Evolutionary conservation across 2,113 vertebrate species (phyloP), one percentile per base, ranked within the genome.

Genomic region (Piaya cayana): DNA sequence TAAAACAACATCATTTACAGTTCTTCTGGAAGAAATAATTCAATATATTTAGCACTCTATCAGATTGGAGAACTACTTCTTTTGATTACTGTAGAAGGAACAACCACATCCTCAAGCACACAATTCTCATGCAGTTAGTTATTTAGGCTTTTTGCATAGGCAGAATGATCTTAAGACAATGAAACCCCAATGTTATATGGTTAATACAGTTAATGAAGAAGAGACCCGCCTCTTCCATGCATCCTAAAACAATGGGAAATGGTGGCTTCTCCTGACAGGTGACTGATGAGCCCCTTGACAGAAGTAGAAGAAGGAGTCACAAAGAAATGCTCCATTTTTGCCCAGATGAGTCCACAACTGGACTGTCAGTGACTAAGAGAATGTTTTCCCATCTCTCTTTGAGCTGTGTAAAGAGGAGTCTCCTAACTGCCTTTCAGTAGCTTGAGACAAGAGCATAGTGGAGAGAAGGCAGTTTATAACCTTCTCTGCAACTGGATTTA

Each of bases 101-200:
- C 39, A 92, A 87, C 7, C 89, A 88, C 87, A 92, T 76, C 58
- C 37, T 91, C 52, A 65, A 84, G 58, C 77, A 65, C 80, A 94
- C 80, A 58, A 42, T 75, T 94, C 60, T 78, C 80, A 67, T 2
- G 3, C 62, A 62, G 82, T 79, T 87, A 79, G 60, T 82, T 68
- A 60, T 34, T 86, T 64, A 7, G n/a, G 15, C 4, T 88, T 56
- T 91, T 78, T 87, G 21, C 43, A 82, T 4, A 67, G 22, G 42
- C 39, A 47, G 75, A 81, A 36, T 43, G 16, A 60, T 90, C 36
- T 68, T 23, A 67, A 83, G 69, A 55, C 60, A 75, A 43, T 25
- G 27, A 72, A 75, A 81, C 82, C 86, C 25, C 25, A 32, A 64
- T 32, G 12, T 42, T 86, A 32, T n/a, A 0, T 34, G 34, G 25